Evolutionary conservation across 2,113 vertebrate species (phyloP).

Genomic region (Gadus chalcogrammus): DNA sequence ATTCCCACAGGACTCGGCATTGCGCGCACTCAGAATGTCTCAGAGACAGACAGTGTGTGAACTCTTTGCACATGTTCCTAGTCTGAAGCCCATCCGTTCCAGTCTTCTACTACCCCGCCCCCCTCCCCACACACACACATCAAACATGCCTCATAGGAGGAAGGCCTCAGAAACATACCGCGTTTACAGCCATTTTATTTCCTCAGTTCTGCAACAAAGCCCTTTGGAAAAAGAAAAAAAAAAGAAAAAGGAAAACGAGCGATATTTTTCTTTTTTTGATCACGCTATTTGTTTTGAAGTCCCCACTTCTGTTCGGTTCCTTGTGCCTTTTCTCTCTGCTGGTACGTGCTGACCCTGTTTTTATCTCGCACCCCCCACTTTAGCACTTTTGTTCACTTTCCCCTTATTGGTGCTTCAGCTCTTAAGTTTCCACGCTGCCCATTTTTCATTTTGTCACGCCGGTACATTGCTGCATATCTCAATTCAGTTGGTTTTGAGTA

Average conservation of each 20-base stretch:
- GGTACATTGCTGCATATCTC: not conserved
- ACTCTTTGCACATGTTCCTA: constrained; percentile 39
- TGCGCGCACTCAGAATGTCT: not conserved
- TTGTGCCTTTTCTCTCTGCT: constrained; percentile 48
- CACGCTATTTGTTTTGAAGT: constrained; percentile 57
- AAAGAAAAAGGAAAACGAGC: constrained; percentile 42
- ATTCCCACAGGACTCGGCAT: constrained; percentile 1
- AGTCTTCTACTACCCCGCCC: constrained; percentile 28
- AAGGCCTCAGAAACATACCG: constrained; percentile 42
- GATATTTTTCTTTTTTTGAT: constrained; percentile 35
- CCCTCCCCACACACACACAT: constrained; percentile 30
- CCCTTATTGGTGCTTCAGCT: no score
- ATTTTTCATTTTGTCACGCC: no score
- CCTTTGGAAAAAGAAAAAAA: constrained; percentile 40
- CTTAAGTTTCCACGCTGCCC: no score
- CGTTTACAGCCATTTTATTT: constrained; percentile 35
- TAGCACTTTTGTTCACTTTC: no score
- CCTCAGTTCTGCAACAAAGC: constrained; percentile 42
- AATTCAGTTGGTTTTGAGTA: not conserved
- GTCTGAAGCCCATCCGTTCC: constrained; percentile 41
- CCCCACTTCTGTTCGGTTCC: constrained; percentile 41
- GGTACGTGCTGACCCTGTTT: not conserved
- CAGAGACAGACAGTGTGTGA: constrained; percentile 28
- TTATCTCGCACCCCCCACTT: constrained; percentile 8
- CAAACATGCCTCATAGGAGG: constrained; percentile 50